Evolutionary conservation across 2,113 vertebrate genomes (phyloP), one percentile per base, ranked within the genome.

Genomic region (Hylia prasina): DNA sequence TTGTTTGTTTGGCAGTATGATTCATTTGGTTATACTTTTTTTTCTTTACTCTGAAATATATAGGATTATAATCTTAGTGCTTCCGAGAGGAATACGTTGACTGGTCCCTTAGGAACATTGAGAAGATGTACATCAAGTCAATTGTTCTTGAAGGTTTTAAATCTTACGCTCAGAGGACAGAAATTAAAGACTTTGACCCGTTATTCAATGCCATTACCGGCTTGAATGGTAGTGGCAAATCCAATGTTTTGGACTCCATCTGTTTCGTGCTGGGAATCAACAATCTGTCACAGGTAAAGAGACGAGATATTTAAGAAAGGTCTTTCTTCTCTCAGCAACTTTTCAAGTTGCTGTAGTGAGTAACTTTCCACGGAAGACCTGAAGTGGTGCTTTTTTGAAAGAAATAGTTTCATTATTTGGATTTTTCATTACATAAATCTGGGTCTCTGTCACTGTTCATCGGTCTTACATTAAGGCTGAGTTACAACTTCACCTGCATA

Each of bases 141-240:
- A 98, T 99, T 60, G 71, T 99, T 39, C 66, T 99, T 5, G 99
- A 99, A 9, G 99, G 99, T 24, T 99, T 99, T 93, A 99, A 99
- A 66, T 99, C 99, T 45, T 99, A 99, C 92, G 99, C 99, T 3
- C 99, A 99, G 80, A 98, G 98, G 91, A 99, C 99, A 1, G 99
- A 99, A 93, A 98, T 99, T 69, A 75, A 75, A 90, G 98, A 96
- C 30, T 99, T 99, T 86, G 99, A 99, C 56, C 99, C 98, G 3
- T 97, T 99, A 4, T 99, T 99, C 94, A 99, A 99, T 97, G 99
- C 99, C 31, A 99, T 99, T 93, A 99, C 99, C 9, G 99, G 99
- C 33, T 98, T 99, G 64, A 99, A 99, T 93, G 99, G 99, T 91
- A 99, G 99, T 81, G 99, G 99, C 20, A 99, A 99, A 82, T 99